Conservation (phyloP, 2,113 vertebrate genomes). For the Prionailurus viverrinus region DNA sequence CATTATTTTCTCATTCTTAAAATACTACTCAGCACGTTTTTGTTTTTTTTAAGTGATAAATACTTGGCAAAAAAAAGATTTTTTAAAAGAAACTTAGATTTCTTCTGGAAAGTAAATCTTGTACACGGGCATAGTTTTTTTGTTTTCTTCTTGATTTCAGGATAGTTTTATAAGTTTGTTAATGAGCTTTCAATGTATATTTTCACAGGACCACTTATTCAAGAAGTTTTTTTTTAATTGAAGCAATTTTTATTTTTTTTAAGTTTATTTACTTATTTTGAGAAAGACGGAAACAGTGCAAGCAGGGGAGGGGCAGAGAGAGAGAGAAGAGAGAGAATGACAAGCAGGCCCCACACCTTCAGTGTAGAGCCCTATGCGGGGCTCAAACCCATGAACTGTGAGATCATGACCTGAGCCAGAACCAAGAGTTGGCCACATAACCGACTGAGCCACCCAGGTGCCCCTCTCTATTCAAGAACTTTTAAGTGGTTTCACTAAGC, state of each 20-base stretch:
- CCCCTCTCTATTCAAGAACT: neutral
- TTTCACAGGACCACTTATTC: neutral
- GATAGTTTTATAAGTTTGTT: neutral
- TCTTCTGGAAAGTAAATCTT: neutral
- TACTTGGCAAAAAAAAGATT: neutral
- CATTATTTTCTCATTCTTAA: constrained; percentile 75
- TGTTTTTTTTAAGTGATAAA: neutral
- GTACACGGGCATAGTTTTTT: neutral
- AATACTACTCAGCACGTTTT: constrained; percentile 39
- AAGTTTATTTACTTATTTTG: too few relatives aligned
- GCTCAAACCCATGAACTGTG: too few relatives aligned
- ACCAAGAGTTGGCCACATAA: too few relatives aligned
- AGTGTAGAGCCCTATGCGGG: too few relatives aligned
- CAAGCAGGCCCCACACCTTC: too few relatives aligned
- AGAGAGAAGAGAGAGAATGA: too few relatives aligned
- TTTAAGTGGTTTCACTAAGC: neutral
- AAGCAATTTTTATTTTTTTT: too few relatives aligned
- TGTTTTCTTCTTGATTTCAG: constrained; percentile 10
- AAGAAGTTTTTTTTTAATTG: neutral
- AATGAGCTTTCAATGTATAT: constrained; percentile 6
- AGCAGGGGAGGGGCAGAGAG: too few relatives aligned
- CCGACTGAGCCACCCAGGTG: too few relatives aligned
- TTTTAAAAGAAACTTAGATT: neutral
- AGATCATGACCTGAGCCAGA: too few relatives aligned
- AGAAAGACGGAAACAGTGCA: too few relatives aligned